These are phyloP conservation scores for Hyles lineata DNA, from an alignment of 2,888 invertebrate genomes.

Conservation along the genomic window DNA sequence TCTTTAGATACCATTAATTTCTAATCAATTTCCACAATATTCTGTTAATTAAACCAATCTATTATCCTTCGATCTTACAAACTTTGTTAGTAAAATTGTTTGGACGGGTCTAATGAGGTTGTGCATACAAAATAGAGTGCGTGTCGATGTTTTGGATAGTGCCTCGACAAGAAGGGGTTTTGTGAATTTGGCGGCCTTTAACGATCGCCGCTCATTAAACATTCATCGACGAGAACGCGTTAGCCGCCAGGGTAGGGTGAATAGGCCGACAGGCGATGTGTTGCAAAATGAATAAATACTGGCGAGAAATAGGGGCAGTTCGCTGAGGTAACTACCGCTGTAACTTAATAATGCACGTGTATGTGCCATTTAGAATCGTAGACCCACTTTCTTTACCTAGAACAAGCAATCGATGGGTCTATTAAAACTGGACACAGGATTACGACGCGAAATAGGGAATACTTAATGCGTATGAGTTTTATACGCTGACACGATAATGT, in stretches of 20 bases:
- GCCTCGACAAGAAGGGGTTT: conserved; percentile 65
- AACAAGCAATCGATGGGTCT: conserved; percentile 47
- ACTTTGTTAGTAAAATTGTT: background rate
- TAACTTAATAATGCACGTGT: conserved; percentile 75
- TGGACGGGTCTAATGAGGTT: conserved; percentile 7
- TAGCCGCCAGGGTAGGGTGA: conserved; percentile 71
- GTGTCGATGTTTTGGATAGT: conserved; percentile 74
- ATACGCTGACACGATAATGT: conserved; percentile 78
- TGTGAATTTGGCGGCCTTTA: conserved; percentile 81
- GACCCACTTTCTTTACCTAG: background rate
- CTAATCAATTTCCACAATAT: too few relatives aligned
- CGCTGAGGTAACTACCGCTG: conserved; percentile 71
- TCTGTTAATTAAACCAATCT: background rate
- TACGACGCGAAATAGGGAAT: conserved; percentile 71
- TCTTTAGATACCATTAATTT: too few relatives aligned
- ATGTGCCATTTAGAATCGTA: conserved; percentile 42
- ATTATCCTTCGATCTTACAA: background rate
- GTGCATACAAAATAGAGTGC: conserved; percentile 50
- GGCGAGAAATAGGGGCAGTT: conserved; percentile 83
- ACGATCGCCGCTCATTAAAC: conserved; percentile 73
- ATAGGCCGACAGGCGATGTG: conserved; percentile 79
- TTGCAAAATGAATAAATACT: conserved; percentile 84
- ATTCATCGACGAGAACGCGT: conserved; percentile 78
- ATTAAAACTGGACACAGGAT: conserved; percentile 50
- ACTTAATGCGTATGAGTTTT: conserved; percentile 61